These are phyloP conservation scores for Apostichopus parvimensis DNA, from an alignment of 35 echinoderm and acorn worm genomes.

Conservation along the genomic window DNA sequence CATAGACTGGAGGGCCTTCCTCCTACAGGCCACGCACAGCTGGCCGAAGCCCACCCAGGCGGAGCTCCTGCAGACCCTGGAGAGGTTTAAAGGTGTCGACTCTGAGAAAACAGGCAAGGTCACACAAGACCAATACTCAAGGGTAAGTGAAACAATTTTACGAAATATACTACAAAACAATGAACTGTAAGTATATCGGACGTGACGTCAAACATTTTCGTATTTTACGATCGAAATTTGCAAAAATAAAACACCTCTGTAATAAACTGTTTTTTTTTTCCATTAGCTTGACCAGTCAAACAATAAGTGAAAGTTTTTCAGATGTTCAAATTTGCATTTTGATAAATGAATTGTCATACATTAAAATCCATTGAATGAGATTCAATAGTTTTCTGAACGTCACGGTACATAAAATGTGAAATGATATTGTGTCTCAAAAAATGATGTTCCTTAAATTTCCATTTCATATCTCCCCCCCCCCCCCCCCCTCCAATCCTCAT, in stretches of 20 bases:
- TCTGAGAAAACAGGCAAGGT: conserved; percentile 63
- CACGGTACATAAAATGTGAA: too few relatives aligned
- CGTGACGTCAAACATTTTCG: neutral
- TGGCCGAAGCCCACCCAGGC: conserved; percentile 76
- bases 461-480: neutral
- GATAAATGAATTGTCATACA: too few relatives aligned
- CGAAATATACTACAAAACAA: too few relatives aligned
- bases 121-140: conserved; percentile 81
- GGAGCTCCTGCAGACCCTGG: conserved; percentile 79
- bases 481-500: neutral
- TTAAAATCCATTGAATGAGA: too few relatives aligned
- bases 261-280: neutral
- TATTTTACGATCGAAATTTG: neutral
- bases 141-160: conserved; percentile 18
- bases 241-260: neutral
- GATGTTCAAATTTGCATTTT: too few relatives aligned
- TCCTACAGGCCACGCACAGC: conserved; percentile 81
- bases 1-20: conserved; percentile 89
- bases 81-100: conserved; percentile 63
- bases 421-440: too few relatives aligned
- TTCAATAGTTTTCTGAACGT: too few relatives aligned
- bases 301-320: too few relatives aligned
- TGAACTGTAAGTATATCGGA: neutral
- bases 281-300: too few relatives aligned
- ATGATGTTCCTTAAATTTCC: too few relatives aligned